Evolutionary conservation across 2,888 invertebrate genomes (phyloP).

Genomic region (Uropetala carovei): DNA sequence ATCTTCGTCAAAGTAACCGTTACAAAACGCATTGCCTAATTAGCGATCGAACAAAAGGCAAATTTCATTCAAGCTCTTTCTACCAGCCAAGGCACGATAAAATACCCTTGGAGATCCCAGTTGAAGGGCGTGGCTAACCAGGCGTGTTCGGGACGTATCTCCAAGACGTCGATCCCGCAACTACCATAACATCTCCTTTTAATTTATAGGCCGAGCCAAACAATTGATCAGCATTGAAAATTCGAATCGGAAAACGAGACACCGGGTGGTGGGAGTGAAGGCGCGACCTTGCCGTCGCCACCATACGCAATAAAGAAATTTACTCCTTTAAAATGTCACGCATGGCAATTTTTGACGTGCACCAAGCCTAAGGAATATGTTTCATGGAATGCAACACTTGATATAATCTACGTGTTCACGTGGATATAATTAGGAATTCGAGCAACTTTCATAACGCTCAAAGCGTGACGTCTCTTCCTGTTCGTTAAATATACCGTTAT

Average conservation of each 20-base stretch:
- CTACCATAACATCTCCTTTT: neutral
- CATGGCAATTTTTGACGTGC: too few species aligned
- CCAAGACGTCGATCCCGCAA: neutral
- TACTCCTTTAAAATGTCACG: too few species aligned
- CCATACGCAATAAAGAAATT: neutral
- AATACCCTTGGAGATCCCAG: neutral
- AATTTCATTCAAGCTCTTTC: too few species aligned
- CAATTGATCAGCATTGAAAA: neutral
- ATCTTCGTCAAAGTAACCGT: too few species aligned
- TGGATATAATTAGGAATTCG: slow-evolving; percentile 1
- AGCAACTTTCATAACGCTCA: neutral
- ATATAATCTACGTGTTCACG: neutral
- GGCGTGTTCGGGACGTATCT: neutral
- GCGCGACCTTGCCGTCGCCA: neutral
- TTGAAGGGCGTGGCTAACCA: neutral
- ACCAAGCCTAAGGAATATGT: too few species aligned
- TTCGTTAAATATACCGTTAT: neutral
- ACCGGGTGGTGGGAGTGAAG: neutral
- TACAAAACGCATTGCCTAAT: too few species aligned
- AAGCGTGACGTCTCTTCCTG: slow-evolving; percentile 6
- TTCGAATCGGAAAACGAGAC: neutral
- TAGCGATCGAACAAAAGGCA: too few species aligned
- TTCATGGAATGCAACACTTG: neutral
- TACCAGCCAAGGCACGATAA: neutral
- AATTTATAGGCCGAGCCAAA: neutral